Base-by-base conservation (phyloP, 2,888 invertebrate species). In the Scotopteryx bipunctaria region DNA sequence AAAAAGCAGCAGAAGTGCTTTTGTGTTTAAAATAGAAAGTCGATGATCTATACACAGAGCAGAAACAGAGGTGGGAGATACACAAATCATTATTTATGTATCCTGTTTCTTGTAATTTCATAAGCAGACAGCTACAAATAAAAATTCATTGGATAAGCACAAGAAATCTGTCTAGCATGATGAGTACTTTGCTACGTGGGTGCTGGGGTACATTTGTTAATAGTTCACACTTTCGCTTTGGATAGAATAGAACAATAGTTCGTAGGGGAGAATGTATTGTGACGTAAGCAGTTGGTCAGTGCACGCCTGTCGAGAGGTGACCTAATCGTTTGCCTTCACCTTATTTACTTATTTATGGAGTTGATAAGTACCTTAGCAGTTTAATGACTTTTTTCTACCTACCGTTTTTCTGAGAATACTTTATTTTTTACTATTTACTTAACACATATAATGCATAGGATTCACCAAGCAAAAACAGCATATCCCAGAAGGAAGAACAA, bases 251-350 rank as follows among this genome's bases (percentile, higher is more conserved):
- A n/a, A n/a, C n/a, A n/a, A n/a, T n/a, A n/a, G n/a, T n/a, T n/a
- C n/a, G n/a, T n/a, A n/a, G n/a, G n/a, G n/a, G 8, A 33, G 1
- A 33, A 21, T 2, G 36, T 17, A 25, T 40, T 31, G 51, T 73
- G 68, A 72, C 70, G 69, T 65, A 62, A 66, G 32, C 21, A 25
- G 54, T 44, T 44, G 51, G 54, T 46, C 48, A 50, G 42, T 59
- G 44, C 56, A 65, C 56, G 56, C 57, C 51, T 45, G 60, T 44
- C 44, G 55, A 66, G 68, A 71, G 75, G 71, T 80, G 78, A 83
- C 76, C 75, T 73, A 70, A 78, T 76, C 65, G 67, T 64, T 75
- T 64, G 65, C 71, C 74, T 76, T 78, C 71, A 77, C 77, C 76
- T 74, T 77, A 75, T 73, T 78, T 67, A 64, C 64, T 54, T 64